Base-by-base conservation (phyloP, 1,140 invertebrate genomes). In the Cotesia vestalis region DNA sequence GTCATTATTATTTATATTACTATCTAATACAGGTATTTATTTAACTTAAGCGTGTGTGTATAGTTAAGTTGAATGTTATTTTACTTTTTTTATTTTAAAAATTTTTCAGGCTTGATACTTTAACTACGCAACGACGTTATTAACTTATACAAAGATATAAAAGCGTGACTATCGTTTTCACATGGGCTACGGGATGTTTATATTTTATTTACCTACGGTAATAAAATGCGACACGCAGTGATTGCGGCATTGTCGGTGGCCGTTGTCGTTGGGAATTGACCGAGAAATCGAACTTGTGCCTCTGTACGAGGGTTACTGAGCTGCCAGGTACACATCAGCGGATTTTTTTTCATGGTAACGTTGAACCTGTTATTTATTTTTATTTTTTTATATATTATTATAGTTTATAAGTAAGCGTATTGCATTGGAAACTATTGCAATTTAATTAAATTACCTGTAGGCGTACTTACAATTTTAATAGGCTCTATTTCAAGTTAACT, bases 261-360 rank as follows among this genome's bases (percentile, higher is more conserved):
- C 46, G 63, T 51, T 66, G 63, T 66, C 46, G 63, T 52, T 66
- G 34, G 36, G 61, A 63, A 63, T 63, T 14, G 40, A 66, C 38
- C 63, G 63, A 66, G 63, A 66, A 66, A 66, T 68, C 55, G 52
- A 68, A 68, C 34, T 20, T 17, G 55, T 59, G 35, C 34, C 66
- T 59, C 52, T 36, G 35, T 51, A 40, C 6, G 12, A 14, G 34
- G 12, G 4, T 9, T 9, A 11, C 11, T 11, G 6, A 9, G 40
- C 38, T 35, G 38, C 53, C 27, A 71, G 60, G 36, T 35, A 60
- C 40, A 34, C 60, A 9, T 9, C 40, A 9, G 40, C 40, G 60
- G 60, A 71, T 71, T 46, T 12, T 63, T 71, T 71, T 71, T 53
- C 69, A 71, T 63, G 69, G 69, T 71, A 51, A 62, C 69, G 69